Evolutionary conservation across 2,113 vertebrate genomes (phyloP).

Genomic region (Platichthys stellatus): DNA sequence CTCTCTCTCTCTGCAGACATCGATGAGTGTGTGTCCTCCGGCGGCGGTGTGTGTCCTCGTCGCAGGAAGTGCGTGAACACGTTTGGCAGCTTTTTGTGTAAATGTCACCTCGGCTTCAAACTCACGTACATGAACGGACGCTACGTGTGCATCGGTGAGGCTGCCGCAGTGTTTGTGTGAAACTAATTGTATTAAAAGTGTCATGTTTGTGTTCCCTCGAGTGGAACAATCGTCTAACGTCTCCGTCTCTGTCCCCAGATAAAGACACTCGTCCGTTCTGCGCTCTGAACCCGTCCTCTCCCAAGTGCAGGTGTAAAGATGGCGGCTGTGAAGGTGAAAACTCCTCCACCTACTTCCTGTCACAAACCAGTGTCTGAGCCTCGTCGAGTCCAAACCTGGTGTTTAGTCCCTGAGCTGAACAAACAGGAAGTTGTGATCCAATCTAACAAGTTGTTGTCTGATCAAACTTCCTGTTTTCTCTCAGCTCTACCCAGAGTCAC

Average conservation of each 20-base stretch:
- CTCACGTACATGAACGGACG: slow-evolving; percentile 88
- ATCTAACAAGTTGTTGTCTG: no score
- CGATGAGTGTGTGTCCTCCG: slow-evolving; percentile 86
- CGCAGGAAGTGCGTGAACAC: slow-evolving; percentile 93
- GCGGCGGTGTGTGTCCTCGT: slow-evolving; percentile 83
- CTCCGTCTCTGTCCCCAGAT: slow-evolving; percentile 73
- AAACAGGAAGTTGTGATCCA: no score
- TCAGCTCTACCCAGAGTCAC: slow-evolving; percentile 80
- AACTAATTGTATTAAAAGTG: no score
- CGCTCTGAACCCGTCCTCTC: slow-evolving; percentile 59
- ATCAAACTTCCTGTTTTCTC: slow-evolving; percentile 11
- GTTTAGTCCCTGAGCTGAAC: not conserved
- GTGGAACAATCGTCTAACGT: not conserved
- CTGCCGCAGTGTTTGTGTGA: no score
- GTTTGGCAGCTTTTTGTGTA: slow-evolving; percentile 94
- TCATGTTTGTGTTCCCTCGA: no score
- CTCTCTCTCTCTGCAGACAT: slow-evolving; percentile 81
- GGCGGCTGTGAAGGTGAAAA: slow-evolving; percentile 55
- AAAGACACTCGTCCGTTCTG: slow-evolving; percentile 72
- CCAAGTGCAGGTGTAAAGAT: slow-evolving; percentile 59
- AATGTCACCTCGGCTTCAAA: slow-evolving; percentile 90
- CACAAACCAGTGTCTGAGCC: no score
- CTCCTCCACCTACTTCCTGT: not conserved
- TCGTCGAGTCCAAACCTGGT: not conserved
- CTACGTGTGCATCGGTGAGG: slow-evolving; percentile 90